Conservation (phyloP, 2,113 vertebrate species). For the Penelope pileata region DNA sequence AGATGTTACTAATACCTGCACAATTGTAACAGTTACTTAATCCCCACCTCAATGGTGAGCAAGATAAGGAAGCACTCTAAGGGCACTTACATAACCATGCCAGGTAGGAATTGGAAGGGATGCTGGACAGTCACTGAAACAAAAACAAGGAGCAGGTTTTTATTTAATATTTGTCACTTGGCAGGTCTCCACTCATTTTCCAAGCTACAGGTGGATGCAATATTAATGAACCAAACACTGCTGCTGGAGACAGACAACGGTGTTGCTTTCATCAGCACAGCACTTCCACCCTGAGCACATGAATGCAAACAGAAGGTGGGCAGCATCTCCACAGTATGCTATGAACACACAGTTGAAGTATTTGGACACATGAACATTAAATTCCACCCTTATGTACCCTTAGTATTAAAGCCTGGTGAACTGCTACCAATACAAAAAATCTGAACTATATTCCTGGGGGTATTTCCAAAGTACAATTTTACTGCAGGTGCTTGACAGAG, state of each 20-base stretch:
- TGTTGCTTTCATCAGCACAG: neutral
- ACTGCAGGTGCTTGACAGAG: too few species aligned
- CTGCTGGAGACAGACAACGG: neutral
- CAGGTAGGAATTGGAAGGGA: neutral
- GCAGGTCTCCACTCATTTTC: neutral
- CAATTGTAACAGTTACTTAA: neutral
- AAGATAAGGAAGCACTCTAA: neutral
- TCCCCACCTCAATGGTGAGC: neutral
- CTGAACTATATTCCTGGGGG: too few species aligned
- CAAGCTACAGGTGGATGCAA: neutral
- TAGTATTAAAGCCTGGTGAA: too few species aligned
- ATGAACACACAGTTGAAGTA: too few species aligned
- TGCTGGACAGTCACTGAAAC: neutral
- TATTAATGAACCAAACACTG: conserved; percentile 15
- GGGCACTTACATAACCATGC: neutral
- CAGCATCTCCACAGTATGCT: too few species aligned
- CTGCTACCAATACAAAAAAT: too few species aligned
- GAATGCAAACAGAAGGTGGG: neutral
- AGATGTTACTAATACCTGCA: neutral
- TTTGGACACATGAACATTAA: too few species aligned
- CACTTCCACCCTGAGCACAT: neutral
- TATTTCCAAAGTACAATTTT: too few species aligned
- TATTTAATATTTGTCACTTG: neutral
- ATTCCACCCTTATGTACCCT: too few species aligned
- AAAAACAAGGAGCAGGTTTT: neutral